These are phyloP conservation scores for Boloria selene DNA, from an alignment of 2,888 invertebrate species.

Conservation along the genomic window DNA sequence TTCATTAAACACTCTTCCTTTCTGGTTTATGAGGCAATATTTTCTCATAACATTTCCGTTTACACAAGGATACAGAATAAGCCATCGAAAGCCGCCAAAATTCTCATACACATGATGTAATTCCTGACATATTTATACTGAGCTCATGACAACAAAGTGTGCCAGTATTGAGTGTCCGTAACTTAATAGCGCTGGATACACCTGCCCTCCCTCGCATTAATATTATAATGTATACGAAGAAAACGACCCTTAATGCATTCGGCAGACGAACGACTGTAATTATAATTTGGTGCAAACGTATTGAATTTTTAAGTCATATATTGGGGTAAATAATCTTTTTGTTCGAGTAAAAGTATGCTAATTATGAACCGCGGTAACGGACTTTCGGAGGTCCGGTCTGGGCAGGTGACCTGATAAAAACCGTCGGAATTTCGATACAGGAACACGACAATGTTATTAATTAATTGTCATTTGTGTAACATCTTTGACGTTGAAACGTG, in stretches of 20 bases:
- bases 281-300: slow-evolving; percentile 80
- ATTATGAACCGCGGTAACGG: slow-evolving; percentile 54
- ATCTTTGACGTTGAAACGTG: slow-evolving; percentile 21
- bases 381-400: slow-evolving; percentile 46
- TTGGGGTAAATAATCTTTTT: slow-evolving; percentile 70
- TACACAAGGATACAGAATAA: slow-evolving; percentile 11
- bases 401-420: slow-evolving; percentile 70
- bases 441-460: slow-evolving; percentile 40
- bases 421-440: slow-evolving; percentile 64
- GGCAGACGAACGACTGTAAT: slow-evolving; percentile 66
- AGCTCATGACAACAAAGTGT: slow-evolving; percentile 30
- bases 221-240: slow-evolving; percentile 73
- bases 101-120: slow-evolving; percentile 19
- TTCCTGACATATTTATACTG: slow-evolving; percentile 23
- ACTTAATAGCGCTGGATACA: slow-evolving; percentile 70
- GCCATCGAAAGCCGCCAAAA: slow-evolving; percentile 18
- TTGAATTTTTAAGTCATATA: slow-evolving; percentile 69
- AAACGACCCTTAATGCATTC: slow-evolving; percentile 69
- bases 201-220: slow-evolving; percentile 70
- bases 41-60: slow-evolving; percentile 18
- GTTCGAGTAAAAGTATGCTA: slow-evolving; percentile 65
- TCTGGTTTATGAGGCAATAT: slow-evolving; percentile 3
- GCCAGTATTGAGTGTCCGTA: slow-evolving; percentile 45
- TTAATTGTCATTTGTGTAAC: slow-evolving; percentile 30
- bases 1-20: not conserved